Evolutionary conservation across 2,888 invertebrate genomes (phyloP).

Genomic region (Nymphalis urticae): DNA sequence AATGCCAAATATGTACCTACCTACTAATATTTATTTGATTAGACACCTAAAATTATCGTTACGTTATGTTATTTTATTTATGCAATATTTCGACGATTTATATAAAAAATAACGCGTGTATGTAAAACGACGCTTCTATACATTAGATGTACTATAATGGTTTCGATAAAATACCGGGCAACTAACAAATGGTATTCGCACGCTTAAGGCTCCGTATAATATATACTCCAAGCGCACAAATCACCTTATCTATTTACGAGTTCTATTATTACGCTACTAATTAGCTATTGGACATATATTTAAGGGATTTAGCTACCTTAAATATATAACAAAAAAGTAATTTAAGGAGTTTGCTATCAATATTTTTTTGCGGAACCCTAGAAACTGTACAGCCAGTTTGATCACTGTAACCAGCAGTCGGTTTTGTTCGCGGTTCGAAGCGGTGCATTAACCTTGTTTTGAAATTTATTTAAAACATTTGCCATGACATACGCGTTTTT

Average conservation of each 20-base stretch:
- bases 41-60: no score
- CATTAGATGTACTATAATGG: neutral
- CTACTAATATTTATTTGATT: no score
- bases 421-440: constrained; percentile 28
- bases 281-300: no score
- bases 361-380: constrained; percentile 1
- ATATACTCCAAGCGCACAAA: neutral
- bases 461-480: constrained; percentile 17
- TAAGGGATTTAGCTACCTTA: neutral
- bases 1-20: no score
- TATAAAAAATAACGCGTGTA: no score
- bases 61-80: no score
- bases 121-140: constrained; percentile 14
- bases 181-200: neutral
- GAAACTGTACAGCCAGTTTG: constrained; percentile 23
- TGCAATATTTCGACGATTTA: no score
- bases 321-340: neutral
- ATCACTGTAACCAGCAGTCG: constrained; percentile 29
- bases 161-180: constrained; percentile 12
- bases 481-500: constrained; percentile 55
- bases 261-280: neutral
- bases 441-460: constrained; percentile 21
- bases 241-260: no score
- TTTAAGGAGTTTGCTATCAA: neutral
- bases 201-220: neutral